Conservation (phyloP, 2,888 invertebrate genomes). For the Cephus spinipes region DNA sequence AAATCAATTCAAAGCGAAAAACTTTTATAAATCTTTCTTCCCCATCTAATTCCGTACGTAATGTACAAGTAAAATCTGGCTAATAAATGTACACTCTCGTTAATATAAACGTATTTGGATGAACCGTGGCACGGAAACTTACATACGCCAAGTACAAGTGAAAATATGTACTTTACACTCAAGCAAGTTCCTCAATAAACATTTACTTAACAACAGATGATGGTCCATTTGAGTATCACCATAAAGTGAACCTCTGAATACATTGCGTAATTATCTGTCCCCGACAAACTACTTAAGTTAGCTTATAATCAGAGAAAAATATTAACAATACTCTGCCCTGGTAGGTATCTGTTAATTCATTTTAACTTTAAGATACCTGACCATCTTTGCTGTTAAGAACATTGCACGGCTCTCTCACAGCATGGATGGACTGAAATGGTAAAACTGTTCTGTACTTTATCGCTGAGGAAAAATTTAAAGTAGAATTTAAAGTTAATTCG, state of each 20-base stretch:
- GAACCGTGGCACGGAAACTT: neutral
- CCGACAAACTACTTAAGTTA: neutral
- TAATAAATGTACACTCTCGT: neutral
- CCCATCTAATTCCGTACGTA: neutral
- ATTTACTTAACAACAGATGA: neutral
- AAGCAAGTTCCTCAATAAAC: neutral
- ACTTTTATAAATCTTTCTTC: neutral
- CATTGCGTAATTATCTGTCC: neutral
- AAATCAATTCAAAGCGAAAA: neutral
- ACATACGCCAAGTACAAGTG: neutral
- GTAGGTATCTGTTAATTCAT: neutral
- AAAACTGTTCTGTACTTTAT: neutral
- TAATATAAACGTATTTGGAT: neutral
- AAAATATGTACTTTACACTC: neutral
- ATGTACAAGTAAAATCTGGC: neutral
- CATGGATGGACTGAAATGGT: neutral
- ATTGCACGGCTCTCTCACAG: neutral
- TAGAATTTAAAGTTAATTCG: neutral
- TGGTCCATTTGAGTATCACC: neutral
- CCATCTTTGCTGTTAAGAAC: neutral
- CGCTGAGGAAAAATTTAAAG: neutral
- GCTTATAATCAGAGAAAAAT: neutral
- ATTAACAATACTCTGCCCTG: neutral
- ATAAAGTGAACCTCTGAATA: neutral
- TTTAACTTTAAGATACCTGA: neutral